Evolutionary conservation across 2,113 vertebrate genomes (phyloP).

Genomic region (Ondatra zibethicus): DNA sequence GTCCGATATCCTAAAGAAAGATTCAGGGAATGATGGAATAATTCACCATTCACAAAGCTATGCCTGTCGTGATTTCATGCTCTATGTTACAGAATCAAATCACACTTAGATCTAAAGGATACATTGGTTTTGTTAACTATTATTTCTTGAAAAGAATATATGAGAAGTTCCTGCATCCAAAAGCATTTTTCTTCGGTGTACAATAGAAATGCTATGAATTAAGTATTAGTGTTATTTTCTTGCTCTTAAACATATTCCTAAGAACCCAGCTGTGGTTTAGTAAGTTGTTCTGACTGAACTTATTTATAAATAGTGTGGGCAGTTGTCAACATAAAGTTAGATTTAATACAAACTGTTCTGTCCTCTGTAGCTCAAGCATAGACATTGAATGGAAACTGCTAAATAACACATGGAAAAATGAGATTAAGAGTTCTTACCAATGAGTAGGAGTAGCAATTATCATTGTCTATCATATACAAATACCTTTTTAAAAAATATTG

Average conservation of each 20-base stretch:
- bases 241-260: slow-evolving; percentile 17
- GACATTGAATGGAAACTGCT: background rate
- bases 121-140: slow-evolving; percentile 68
- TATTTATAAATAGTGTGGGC: slow-evolving; percentile 50
- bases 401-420: slow-evolving; percentile 48
- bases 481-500: background rate
- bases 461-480: background rate
- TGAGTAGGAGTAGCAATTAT: background rate
- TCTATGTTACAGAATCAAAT: slow-evolving; percentile 31
- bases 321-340: slow-evolving; percentile 49
- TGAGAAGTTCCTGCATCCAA: slow-evolving; percentile 11
- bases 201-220: slow-evolving; percentile 12
- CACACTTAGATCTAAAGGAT: slow-evolving; percentile 36
- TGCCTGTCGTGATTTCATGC: slow-evolving; percentile 37
- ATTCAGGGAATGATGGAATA: slow-evolving; percentile 19
- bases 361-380: slow-evolving; percentile 7
- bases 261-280: background rate
- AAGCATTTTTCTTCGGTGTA: slow-evolving; percentile 51
- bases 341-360: slow-evolving; percentile 1
- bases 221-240: slow-evolving; percentile 43
- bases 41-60: slow-evolving; percentile 44
- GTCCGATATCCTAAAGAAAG: slow-evolving; percentile 4
- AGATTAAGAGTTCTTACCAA: background rate
- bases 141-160: slow-evolving; percentile 51
- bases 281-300: background rate